These are phyloP conservation scores for Plotosus lineatus DNA, from an alignment of 2,113 vertebrate species.

Conservation along the genomic window DNA sequence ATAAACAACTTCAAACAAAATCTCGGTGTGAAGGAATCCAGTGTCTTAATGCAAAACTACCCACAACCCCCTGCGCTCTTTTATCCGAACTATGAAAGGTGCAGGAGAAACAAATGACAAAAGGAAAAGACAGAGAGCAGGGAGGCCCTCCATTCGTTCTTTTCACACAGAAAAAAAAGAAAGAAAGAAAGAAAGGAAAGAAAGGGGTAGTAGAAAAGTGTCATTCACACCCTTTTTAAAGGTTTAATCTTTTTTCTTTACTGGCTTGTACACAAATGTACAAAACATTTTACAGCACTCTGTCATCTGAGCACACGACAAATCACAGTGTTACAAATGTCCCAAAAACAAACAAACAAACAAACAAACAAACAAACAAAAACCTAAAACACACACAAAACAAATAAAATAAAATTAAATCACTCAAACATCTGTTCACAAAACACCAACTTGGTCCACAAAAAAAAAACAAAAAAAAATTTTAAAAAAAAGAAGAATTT, in stretches of 20 bases:
- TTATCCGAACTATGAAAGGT: slow-evolving; percentile 82
- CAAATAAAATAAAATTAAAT: slow-evolving; percentile 51
- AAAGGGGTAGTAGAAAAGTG: slow-evolving; percentile 2
- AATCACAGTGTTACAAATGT: slow-evolving; percentile 84
- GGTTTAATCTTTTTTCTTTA: slow-evolving; percentile 81
- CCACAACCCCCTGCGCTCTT: slow-evolving; percentile 73
- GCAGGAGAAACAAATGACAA: slow-evolving; percentile 79
- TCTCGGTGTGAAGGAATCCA: slow-evolving; percentile 52
- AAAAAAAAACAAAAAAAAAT: slow-evolving; percentile 63
- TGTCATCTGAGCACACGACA: slow-evolving; percentile 72
- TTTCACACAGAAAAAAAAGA: slow-evolving; percentile 48
- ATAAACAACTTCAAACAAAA: slow-evolving; percentile 46
- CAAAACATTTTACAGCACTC: slow-evolving; percentile 81
- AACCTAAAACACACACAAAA: slow-evolving; percentile 48
- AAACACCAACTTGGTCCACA: slow-evolving; percentile 82
- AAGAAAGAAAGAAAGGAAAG: slow-evolving; percentile 60
- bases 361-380: slow-evolving; percentile 52
- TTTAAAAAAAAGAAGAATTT: slow-evolving; percentile 55
- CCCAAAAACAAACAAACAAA: slow-evolving; percentile 65
- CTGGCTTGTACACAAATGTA: slow-evolving; percentile 83
- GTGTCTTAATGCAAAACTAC: slow-evolving; percentile 69
- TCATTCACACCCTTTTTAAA: slow-evolving; percentile 63
- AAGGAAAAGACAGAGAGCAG: slow-evolving; percentile 70
- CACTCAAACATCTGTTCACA: slow-evolving; percentile 80
- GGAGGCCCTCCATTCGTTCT: slow-evolving; percentile 8